Evolutionary conservation across 2,113 vertebrate genomes (phyloP).

Genomic region (Deroptyus accipitrinus): DNA sequence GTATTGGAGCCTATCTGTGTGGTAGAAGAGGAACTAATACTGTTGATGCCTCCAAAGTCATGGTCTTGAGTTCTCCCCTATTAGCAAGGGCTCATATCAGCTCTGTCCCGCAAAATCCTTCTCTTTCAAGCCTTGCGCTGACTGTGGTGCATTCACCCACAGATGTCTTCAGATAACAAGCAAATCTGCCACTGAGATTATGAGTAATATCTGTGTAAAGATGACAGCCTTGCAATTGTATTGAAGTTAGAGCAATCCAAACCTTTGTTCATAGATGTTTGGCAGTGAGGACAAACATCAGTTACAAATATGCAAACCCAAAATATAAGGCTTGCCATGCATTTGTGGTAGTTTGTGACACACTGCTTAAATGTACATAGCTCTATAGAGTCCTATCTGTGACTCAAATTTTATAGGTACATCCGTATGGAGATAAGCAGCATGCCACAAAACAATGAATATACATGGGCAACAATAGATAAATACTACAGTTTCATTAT

Average conservation of each 20-base stretch:
- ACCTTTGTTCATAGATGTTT: neutral
- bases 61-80: neutral
- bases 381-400: neutral
- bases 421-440: neutral
- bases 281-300: neutral
- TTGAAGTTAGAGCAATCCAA: neutral
- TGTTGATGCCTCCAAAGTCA: neutral
- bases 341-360: neutral
- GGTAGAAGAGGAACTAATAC: neutral
- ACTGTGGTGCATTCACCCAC: neutral
- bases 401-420: neutral
- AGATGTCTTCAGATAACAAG: neutral
- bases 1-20: neutral
- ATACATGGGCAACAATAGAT: accelerated
- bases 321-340: neutral
- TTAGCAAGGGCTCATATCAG: neutral
- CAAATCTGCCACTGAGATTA: neutral
- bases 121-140: neutral
- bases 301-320: neutral
- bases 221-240: neutral
- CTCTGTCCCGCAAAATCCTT: neutral
- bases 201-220: neutral
- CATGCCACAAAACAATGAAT: neutral
- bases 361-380: neutral
- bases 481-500: neutral